phyloP scores from a whole-genome alignment of 2,888 invertebrate genomes.

The Melieria omissa region DNA sequence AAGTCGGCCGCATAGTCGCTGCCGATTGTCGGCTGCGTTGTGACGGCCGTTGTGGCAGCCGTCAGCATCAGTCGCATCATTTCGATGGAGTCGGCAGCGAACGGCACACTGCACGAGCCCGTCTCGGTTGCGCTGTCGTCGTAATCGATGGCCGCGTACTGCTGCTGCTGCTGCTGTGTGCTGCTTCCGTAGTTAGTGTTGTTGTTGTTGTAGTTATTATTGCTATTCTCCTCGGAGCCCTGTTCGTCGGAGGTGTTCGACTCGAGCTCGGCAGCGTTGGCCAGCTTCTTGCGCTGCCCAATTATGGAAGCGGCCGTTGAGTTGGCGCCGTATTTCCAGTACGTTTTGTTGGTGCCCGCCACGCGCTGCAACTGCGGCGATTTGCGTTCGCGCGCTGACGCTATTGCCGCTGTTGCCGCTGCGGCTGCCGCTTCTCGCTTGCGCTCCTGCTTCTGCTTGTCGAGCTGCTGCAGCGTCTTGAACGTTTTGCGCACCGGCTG shows the following conservation, averaged over 20 bases:
- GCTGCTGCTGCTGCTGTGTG: background rate
- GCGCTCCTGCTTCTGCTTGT: slow-evolving; percentile 56
- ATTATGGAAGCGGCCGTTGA: slow-evolving; percentile 62
- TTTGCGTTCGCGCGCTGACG: slow-evolving; percentile 26
- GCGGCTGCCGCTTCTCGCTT: slow-evolving; percentile 37
- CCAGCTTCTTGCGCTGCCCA: slow-evolving; percentile 49
- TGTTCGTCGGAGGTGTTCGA: slow-evolving; percentile 53
- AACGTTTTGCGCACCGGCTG: slow-evolving; percentile 62
- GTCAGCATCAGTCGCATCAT: slow-evolving; percentile 63
- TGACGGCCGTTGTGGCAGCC: slow-evolving; percentile 61
- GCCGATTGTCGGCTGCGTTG: slow-evolving; percentile 40
- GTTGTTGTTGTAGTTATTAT: slow-evolving; percentile 1
- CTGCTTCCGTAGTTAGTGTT: background rate
- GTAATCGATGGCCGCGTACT: slow-evolving; percentile 41
- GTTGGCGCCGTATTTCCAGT: slow-evolving; percentile 61
- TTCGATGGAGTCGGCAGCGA: slow-evolving; percentile 60
- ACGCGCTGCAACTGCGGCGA: slow-evolving; percentile 52
- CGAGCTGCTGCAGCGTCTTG: slow-evolving; percentile 61
- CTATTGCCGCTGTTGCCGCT: slow-evolving; percentile 26
- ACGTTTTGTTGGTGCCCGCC: slow-evolving; percentile 60
- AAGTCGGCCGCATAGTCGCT: slow-evolving; percentile 31
- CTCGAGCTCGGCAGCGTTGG: slow-evolving; percentile 47
- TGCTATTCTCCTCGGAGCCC: slow-evolving; percentile 42
- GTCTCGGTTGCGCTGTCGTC: slow-evolving; percentile 60
- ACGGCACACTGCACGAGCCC: slow-evolving; percentile 63